Base-by-base conservation (phyloP, 2,888 invertebrate species). In the Phlogophora meticulosa region DNA sequence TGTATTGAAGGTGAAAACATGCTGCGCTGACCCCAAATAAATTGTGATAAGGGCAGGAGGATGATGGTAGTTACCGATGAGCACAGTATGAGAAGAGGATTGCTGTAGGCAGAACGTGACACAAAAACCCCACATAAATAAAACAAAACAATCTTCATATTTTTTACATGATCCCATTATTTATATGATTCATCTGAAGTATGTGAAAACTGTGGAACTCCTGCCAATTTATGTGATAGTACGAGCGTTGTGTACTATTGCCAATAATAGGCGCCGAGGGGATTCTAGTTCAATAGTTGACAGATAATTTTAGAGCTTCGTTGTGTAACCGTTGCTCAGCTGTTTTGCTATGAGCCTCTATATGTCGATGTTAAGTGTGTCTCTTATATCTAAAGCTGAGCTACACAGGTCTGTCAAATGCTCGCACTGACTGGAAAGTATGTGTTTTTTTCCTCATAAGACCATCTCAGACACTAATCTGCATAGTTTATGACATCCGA, bases 231-330 rank as follows among this genome's bases (percentile, higher is more conserved):
- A 60, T 78, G 62, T 65, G 49, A 67, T 72, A 70, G 65, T 79
- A 82, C 66, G 34, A 72, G 52, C n/a, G 34, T 43, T 49, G 56
- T 48, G 36, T 73, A 73, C 64, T 58, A 77, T 61, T 63, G 79
- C 73, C 79, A 79, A 81, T 80, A 65, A 78, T 68, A 81, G 81
- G 81, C 81, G 81, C 81, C 81, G 56, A 20, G 59, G 34, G 53
- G 57, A 68, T 81, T 70, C 72, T 80, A 78, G 77, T 66, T 62
- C 78, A 72, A 72, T 69, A 58, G 65, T 77, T 74, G 70, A 77
- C 60, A 60, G 78, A 52, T 57, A 73, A 57, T 74, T 74, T 64
- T 63, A 71, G 68, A 66, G 51, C 49, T 59, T 17, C 7, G 59
- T 80, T 77, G 62, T 52, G 74, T 63, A 80, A 79, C 43, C 32